Evolutionary conservation across 2,888 invertebrate species (phyloP), one percentile per base, ranked within the genome.

Genomic region (Stenoptilia bipunctidactyla): DNA sequence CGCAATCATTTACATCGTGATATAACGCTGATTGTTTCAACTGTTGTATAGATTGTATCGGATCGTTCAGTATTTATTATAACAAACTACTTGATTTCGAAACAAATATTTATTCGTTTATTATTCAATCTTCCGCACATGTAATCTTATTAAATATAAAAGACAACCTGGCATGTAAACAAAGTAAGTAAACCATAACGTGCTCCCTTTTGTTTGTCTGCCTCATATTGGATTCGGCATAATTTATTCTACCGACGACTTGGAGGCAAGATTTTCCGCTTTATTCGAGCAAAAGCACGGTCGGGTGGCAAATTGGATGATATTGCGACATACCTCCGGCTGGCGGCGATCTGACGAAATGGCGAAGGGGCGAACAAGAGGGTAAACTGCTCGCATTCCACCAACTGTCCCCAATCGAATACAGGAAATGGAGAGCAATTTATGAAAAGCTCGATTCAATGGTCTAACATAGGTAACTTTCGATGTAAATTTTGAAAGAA

Each of bases 321-420:
- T 71, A 79, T 75, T 77, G 77, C 71, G 75, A 77, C 74, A 75
- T 74, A 79, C 74, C 72, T 76, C 61, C 60, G 66, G 61, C 65
- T 67, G 66, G 65, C 62, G 59, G 62, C 56, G 61, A 69, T 66
- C 67, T 73, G 71, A 71, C 68, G 69, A 30, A 30, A 30, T 30
- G 30, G 68, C 66, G 70, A 61, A n/a, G n/a, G 54, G 67, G 63
- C 30, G 65, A 67, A 58, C 61, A 58, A 60, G 64, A 60, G 64
- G 63, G 66, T 73, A 73, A 74, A 74, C 71, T 68, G 70, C 62
- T 70, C 63, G 61, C 58, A 69, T 74, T 66, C 61, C 61, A 59
- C 58, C 9, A 30, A 12, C 30, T n/a, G 30, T 4, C 30, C 30
- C 30, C 30, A 58, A 63, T 60, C 56, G 57, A 56, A 58, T 30